phyloP scores from a whole-genome alignment of 2,113 vertebrate genomes.

The Callospermophilus lateralis region DNA sequence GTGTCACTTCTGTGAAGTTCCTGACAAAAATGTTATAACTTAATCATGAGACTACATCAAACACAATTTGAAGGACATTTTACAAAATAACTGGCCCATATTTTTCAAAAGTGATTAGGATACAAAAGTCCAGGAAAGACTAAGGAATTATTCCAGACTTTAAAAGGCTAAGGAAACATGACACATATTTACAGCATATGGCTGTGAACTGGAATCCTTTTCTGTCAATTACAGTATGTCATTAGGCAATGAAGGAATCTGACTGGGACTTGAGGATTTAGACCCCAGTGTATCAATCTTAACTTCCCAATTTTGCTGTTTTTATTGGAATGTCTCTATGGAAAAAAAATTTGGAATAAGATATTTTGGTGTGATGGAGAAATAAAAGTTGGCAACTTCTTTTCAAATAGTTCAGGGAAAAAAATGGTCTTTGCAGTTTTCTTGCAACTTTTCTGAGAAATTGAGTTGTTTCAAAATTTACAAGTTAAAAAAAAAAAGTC shows the following conservation, averaged over 20 bases:
- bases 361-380: background rate
- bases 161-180: background rate
- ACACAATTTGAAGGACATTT: background rate
- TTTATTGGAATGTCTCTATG: slow-evolving; percentile 4
- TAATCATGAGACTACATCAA: background rate
- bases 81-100: background rate
- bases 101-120: slow-evolving; percentile 18
- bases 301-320: slow-evolving; percentile 14
- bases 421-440: background rate
- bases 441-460: slow-evolving; percentile 22
- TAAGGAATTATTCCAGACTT: background rate
- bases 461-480: slow-evolving; percentile 41
- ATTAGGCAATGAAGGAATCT: background rate
- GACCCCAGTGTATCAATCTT: background rate
- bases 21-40: background rate
- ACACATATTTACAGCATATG: background rate
- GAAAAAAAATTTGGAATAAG: background rate
- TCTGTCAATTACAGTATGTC: background rate
- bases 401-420: slow-evolving; percentile 21
- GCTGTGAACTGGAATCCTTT: slow-evolving; percentile 36
- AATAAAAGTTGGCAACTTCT: background rate
- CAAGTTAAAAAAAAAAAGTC: background rate
- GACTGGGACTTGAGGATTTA: background rate
- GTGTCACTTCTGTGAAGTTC: background rate
- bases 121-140: background rate